Base-by-base conservation (phyloP, 92 coral and sea anemone genomes). In the Phymanthus crucifer region DNA sequence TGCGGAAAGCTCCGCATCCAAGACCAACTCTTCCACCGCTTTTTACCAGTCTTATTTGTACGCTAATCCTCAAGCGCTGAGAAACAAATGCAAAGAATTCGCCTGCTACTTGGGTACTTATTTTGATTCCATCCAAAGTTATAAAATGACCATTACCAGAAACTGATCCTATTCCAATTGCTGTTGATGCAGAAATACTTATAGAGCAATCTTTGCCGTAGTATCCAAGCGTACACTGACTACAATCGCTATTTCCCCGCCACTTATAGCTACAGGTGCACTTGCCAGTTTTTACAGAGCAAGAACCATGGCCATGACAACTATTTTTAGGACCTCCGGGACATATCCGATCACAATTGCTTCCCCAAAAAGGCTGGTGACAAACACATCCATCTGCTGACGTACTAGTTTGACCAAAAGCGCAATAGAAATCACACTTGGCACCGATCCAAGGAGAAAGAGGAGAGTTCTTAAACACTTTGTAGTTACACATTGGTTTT, bases 101-200 rank as follows among this genome's bases (percentile, higher is more conserved):
- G 9, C 97, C 99, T 21, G 94, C 90, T 23, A 87, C 88, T 72
- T 89, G 87, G 38, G 86, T 88, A 31, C 78, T 80, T 58, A 93
- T 85, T 75, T 90, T 94, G 40, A 92, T 80, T 33, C 97, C 94
- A 48, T 87, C 97, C 6, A 95, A 77, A 21, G 94, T 88, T 32
- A 95, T 91, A 72, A 78, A 90, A 71, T 89, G 92, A 29, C 99
- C 99, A 29, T 88, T 88, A 18, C 99, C 99, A 70, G 92, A 88
- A 57, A 93, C 82, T 23, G 95, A 86, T 29, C 94, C 76, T 37
- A 90, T 77, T 16, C 86, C 66, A 65, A 46, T 31, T 1, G 74
- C 79, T 32, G 88, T 67, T 64, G 21, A 66, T 40, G 61, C 72
- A 31, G 94, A 76, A 26, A 88, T 71, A 24, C 88, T 83, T 7